Conservation (phyloP, 1,140 invertebrate genomes). For the Meloidogyne exigua region DNA sequence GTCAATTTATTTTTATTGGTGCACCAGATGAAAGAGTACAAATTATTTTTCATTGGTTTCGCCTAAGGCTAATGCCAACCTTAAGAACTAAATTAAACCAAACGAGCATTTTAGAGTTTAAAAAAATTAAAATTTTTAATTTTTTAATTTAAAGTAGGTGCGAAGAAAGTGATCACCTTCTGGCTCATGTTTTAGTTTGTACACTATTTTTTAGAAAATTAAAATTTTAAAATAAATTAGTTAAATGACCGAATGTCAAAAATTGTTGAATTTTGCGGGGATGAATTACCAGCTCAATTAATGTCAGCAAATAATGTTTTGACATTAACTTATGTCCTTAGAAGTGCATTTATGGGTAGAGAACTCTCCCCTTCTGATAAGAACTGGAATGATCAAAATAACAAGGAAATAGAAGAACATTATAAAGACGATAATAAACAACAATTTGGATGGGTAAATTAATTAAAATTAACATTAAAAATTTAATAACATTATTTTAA, state of each 20-base stretch:
- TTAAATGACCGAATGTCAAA: conserved; percentile 53
- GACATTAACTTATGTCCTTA: conserved; percentile 59
- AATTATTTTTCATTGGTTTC: conserved; percentile 46
- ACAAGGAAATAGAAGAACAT: background rate
- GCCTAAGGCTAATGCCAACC: conserved; percentile 20
- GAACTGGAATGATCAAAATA: conserved; percentile 3
- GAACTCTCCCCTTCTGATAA: background rate
- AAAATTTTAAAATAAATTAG: conserved; percentile 6
- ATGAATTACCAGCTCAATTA: conserved; percentile 53
- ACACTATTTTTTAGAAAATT: conserved; percentile 13
- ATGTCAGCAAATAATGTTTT: conserved; percentile 60
- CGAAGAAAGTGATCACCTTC: conserved; percentile 57
- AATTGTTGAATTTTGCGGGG: conserved; percentile 59
- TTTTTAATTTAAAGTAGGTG: conserved; percentile 46
- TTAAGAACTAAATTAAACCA: conserved; percentile 15
- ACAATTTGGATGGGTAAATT: conserved; percentile 32
- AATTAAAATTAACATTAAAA: background rate
- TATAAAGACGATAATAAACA: conserved; percentile 27
- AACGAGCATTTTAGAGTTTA: background rate
- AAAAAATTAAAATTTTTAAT: background rate
- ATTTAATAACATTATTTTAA: conserved; percentile 29
- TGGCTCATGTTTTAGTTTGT: conserved; percentile 60
- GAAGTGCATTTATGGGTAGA: conserved; percentile 23
- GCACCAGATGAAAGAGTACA: conserved; percentile 52
- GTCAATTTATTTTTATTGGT: conserved; percentile 57